Evolutionary conservation across 64 coral and sea anemone species (phyloP).

Genomic region (Actinia tenebrosa): DNA sequence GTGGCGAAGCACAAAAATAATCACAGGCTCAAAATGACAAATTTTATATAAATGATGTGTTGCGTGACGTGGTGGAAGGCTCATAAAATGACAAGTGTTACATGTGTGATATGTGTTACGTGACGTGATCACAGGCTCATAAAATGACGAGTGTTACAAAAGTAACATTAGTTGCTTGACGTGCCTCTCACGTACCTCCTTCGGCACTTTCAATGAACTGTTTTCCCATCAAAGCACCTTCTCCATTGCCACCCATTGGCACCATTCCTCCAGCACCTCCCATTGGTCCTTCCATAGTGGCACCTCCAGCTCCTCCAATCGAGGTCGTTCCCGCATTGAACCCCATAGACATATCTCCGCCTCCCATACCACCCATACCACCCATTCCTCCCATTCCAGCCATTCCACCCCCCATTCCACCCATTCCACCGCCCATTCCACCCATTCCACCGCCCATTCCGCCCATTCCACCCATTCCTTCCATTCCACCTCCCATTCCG

Average conservation of each 20-base stretch:
- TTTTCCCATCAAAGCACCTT: slow-evolving; percentile 54
- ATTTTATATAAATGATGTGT: no score
- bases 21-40: not conserved
- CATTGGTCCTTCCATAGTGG: slow-evolving; percentile 49
- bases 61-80: not conserved
- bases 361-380: slow-evolving; percentile 12
- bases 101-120: not conserved
- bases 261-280: slow-evolving; percentile 14
- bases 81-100: not conserved
- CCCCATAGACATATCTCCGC: slow-evolving; percentile 20
- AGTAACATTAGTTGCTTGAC: not conserved
- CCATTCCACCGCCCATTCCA: slow-evolving; percentile 21
- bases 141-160: no score
- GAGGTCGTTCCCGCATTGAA: slow-evolving; percentile 12
- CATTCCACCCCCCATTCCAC: slow-evolving; percentile 41
- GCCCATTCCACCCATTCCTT: slow-evolving; percentile 46
- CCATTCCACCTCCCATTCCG: slow-evolving; percentile 31
- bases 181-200: slow-evolving; percentile 27
- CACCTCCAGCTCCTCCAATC: slow-evolving; percentile 17
- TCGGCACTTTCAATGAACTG: slow-evolving; percentile 68
- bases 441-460: slow-evolving; percentile 46
- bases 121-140: not conserved
- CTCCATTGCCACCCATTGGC: slow-evolving; percentile 39
- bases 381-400: slow-evolving; percentile 39
- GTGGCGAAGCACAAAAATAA: not conserved